Evolutionary conservation across 1,140 invertebrate species (phyloP), one percentile per base, ranked within the genome.

Genomic region (Sitophilus oryzae): DNA sequence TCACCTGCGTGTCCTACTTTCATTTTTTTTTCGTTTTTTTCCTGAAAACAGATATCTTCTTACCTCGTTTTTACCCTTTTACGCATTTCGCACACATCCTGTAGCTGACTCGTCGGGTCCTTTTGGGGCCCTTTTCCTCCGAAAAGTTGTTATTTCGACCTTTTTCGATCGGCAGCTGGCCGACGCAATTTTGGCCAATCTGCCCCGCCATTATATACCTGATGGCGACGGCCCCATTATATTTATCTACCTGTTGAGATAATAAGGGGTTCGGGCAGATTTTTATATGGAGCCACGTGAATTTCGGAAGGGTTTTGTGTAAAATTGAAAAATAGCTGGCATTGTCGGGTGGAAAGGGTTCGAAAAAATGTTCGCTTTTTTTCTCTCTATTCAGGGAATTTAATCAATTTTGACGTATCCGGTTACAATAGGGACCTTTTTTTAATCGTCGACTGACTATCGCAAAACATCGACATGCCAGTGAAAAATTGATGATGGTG

Each of bases 181-280:
- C 42, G 52, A 54, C 46, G 52, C 52, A 54, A 54, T 54, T 46
- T 54, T 54, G 43, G 42, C 23, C 18, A 54, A 45, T 54, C 41
- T 52, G 20, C 21, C n/a, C 8, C 10, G 20, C 19, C 37, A 14
- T 10, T 25, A 16, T 19, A 34, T 44, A 15, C 16, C 18, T 21
- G 1, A 40, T 50, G 30, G 14, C 45, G 11, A 19, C 35, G 19
- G 22, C 20, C 3, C n/a, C 10, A 34, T 23, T 52, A 52, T 40
- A 52, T 16, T 15, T 18, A 19, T 46, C 30, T 54, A 54, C 52
- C 52, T 54, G 52, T 54, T 38, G 18, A 46, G 11, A 14, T 54
- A 52, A 52, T 54, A 54, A 37, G 11, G 22, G 16, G 20, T 25
- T 30, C 46, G 22, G 40, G 30, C 15, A 35, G 11, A 42, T 52